phyloP scores from a whole-genome alignment of 2,888 invertebrate species.

The Catocala fraxini region DNA sequence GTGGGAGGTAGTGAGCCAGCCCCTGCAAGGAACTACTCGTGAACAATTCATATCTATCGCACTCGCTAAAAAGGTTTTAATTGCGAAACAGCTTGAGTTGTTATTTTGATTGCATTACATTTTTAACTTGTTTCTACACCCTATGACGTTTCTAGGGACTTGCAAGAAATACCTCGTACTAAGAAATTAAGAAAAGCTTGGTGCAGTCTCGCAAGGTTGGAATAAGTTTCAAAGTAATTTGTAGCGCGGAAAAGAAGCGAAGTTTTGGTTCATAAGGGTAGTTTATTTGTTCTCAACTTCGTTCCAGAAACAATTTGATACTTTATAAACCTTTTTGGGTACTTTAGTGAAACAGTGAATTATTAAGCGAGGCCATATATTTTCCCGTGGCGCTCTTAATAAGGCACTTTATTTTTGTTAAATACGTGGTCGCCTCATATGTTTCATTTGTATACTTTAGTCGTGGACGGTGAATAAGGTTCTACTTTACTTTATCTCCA shows the following conservation, averaged over 20 bases:
- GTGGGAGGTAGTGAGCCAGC: conserved; percentile 8
- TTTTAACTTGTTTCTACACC: conserved; percentile 23
- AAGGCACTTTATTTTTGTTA: background rate
- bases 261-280: conserved; percentile 1
- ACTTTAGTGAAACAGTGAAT: background rate
- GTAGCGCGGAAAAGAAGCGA: background rate
- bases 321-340: background rate
- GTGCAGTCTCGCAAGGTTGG: conserved; percentile 2
- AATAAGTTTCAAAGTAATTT: conserved; percentile 7
- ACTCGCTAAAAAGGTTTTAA: conserved; percentile 55
- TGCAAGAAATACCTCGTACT: background rate
- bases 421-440: conserved; percentile 19
- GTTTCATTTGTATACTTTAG: conserved; percentile 23
- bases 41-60: conserved; percentile 59
- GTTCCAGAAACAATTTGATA: background rate
- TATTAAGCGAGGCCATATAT: background rate
- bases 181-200: background rate
- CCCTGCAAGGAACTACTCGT: conserved; percentile 49
- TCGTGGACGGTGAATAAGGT: conserved; percentile 18
- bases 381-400: background rate
- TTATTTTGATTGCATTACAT: conserved; percentile 44
- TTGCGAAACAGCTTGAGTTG: conserved; percentile 51
- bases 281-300: background rate
- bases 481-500: conserved; percentile 22
- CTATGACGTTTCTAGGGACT: conserved; percentile 1